Conservation (phyloP, 2,888 invertebrate species). For the Vannuccia rotundouncinata region DNA sequence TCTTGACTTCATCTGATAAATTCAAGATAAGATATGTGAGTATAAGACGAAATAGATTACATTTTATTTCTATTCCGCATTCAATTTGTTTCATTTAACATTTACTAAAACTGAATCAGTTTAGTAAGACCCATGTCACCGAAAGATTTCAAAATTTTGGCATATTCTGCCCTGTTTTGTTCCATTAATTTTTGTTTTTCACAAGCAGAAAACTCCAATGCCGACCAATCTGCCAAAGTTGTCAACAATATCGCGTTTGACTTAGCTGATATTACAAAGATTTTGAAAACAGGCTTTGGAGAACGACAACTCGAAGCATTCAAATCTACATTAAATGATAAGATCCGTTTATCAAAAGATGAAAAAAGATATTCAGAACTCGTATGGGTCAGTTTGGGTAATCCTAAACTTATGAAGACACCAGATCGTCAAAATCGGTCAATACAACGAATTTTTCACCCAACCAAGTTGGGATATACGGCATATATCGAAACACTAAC, state of each 20-base stretch:
- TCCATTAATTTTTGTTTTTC: no score
- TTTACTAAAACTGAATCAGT: no score
- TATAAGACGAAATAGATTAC: no score
- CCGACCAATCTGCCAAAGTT: no score
- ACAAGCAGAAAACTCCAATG: no score
- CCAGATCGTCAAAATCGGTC: background rate
- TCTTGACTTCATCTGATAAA: no score
- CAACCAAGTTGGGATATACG: background rate
- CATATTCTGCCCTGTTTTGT: no score
- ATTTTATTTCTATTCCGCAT: no score
- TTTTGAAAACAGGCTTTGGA: background rate
- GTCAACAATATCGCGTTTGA: slow-evolving; percentile 16
- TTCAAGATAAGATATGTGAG: no score
- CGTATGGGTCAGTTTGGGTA: background rate
- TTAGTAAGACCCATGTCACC: no score
- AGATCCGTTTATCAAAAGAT: background rate
- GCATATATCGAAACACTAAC: background rate
- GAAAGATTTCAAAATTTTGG: no score
- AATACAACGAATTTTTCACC: background rate
- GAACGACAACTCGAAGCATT: background rate
- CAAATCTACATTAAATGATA: background rate
- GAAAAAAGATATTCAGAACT: background rate
- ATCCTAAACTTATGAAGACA: background rate
- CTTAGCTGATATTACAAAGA: background rate
- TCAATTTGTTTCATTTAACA: no score